Evolutionary conservation across 2,888 invertebrate species (phyloP).

Genomic region (Lepas anatifera): DNA sequence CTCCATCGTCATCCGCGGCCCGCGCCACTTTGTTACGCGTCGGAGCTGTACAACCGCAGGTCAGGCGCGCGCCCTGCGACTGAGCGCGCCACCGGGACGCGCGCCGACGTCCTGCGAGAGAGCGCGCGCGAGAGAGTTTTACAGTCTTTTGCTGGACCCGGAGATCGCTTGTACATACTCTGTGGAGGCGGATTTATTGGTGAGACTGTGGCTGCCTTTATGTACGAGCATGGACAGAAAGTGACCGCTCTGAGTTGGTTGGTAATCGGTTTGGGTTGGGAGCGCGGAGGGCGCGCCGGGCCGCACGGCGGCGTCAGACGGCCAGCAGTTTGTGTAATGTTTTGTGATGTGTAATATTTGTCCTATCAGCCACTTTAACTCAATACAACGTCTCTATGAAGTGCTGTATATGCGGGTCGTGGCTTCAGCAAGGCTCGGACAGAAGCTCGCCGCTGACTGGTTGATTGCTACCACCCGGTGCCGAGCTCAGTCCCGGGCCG

Average conservation of each 20-base stretch:
- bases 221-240: neutral
- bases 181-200: neutral
- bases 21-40: too few relatives aligned
- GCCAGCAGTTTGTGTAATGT: slow-evolving; percentile 3
- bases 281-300: too few relatives aligned
- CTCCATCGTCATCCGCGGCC: too few relatives aligned
- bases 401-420: neutral
- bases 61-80: too few relatives aligned
- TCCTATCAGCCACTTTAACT: slow-evolving; percentile 11
- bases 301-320: too few relatives aligned
- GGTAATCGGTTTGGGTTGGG: neutral
- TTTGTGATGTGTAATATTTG: slow-evolving; percentile 12
- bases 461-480: too few relatives aligned
- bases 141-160: neutral
- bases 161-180: neutral
- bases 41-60: too few relatives aligned
- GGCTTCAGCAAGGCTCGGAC: too few relatives aligned
- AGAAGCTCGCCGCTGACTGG: too few relatives aligned
- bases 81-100: too few relatives aligned
- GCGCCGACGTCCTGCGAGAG: neutral
- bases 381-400: slow-evolving; percentile 3
- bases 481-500: too few relatives aligned
- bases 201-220: neutral
- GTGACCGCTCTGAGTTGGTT: too few relatives aligned
- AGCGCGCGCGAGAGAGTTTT: neutral